These are phyloP conservation scores for Semnopithecus entellus DNA, from an alignment of 2,113 vertebrate species.

Conservation along the genomic window DNA sequence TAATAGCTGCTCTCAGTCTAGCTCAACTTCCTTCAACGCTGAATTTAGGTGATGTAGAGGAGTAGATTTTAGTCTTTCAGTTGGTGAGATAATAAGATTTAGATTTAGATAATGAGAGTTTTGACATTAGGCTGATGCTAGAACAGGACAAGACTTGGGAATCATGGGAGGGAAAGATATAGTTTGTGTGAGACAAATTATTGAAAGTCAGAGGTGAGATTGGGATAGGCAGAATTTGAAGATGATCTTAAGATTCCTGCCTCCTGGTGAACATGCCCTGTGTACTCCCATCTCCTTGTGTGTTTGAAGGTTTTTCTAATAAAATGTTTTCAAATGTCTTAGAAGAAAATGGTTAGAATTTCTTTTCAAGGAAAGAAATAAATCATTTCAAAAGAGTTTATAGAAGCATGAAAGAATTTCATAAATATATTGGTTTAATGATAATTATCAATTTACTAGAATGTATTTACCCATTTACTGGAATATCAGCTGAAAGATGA, in stretches of 20 bases:
- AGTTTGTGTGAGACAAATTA: background rate
- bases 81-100: background rate
- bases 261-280: background rate
- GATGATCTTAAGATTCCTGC: background rate
- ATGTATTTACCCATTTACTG: background rate
- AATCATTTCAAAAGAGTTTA: background rate
- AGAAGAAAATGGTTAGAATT: background rate
- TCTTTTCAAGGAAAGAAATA: background rate
- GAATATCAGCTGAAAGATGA: background rate
- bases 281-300: background rate
- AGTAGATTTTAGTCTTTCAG: background rate
- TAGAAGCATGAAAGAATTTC: background rate
- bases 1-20: background rate
- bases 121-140: background rate
- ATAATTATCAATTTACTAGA: background rate
- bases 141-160: background rate
- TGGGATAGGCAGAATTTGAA: background rate
- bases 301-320: constrained; percentile 11
- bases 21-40: background rate
- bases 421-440: background rate
- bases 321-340: background rate
- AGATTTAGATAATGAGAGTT: background rate
- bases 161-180: background rate
- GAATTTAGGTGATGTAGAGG: background rate
- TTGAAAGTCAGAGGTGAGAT: background rate